phyloP scores from a whole-genome alignment of 2,888 invertebrate genomes.

The Netelia fuscicornis region DNA sequence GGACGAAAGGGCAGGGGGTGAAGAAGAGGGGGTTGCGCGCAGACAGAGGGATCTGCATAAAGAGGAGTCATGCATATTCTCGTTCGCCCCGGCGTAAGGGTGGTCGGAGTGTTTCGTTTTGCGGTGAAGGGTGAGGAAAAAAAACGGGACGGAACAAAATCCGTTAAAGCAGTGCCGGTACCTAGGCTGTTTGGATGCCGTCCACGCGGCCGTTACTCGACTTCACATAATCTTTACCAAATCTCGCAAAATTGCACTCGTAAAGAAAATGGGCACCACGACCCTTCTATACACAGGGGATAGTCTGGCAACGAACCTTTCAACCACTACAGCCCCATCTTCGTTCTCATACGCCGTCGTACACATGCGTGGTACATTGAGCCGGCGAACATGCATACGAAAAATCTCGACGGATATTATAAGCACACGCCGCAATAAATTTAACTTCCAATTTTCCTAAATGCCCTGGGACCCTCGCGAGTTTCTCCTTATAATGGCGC shows the following conservation, averaged over 20 bases:
- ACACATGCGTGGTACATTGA: neutral
- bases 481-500: slow-evolving; percentile 13
- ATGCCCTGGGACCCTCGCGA: slow-evolving; percentile 51
- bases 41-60: slow-evolving; percentile 50
- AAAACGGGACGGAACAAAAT: slow-evolving; percentile 28
- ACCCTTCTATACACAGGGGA: slow-evolving; percentile 15
- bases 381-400: neutral
- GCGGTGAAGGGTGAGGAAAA: slow-evolving; percentile 48
- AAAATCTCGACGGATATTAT: slow-evolving; percentile 48
- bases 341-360: neutral
- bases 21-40: neutral
- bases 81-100: slow-evolving; percentile 24
- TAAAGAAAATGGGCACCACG: slow-evolving; percentile 60
- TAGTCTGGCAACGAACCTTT: slow-evolving; percentile 41
- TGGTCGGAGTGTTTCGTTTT: slow-evolving; percentile 41
- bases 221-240: slow-evolving; percentile 70
- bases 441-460: slow-evolving; percentile 72
- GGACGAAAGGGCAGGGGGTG: neutral
- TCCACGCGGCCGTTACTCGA: slow-evolving; percentile 57
- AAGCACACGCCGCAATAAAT: slow-evolving; percentile 68
- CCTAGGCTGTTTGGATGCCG: slow-evolving; percentile 56
- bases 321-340: slow-evolving; percentile 27
- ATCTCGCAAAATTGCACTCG: slow-evolving; percentile 73
- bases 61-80: slow-evolving; percentile 62
- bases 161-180: slow-evolving; percentile 40